Percentiles rank a stretch among this genome's conserved stretches.
phyloP scores from a whole-genome alignment of 2,113 vertebrate genomes.

The Oryzias curvinotus region DNA sequence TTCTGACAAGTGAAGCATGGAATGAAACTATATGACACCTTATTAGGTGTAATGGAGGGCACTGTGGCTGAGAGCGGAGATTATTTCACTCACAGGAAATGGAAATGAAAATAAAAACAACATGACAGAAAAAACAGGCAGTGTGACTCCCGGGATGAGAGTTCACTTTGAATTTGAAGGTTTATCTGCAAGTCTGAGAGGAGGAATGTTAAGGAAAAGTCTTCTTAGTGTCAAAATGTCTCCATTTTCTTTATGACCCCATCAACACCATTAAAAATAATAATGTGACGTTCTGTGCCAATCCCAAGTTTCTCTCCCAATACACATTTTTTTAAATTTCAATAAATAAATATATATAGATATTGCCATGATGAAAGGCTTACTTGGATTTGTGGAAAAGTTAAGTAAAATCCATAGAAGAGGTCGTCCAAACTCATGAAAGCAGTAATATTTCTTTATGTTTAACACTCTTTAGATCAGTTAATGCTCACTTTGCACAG shows the following conservation, averaged over 20 bases:
- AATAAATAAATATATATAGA: too few relatives aligned
- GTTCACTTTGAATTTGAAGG: constrained; percentile 26
- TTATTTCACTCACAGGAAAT: constrained; percentile 59
- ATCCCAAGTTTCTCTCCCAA: neutral
- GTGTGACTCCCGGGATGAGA: constrained; percentile 26
- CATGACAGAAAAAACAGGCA: constrained; percentile 26
- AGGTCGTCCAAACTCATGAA: too few relatives aligned
- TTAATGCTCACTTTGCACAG: too few relatives aligned
- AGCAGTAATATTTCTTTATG: too few relatives aligned
- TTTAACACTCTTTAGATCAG: too few relatives aligned
- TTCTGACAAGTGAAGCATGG: constrained; percentile 83
- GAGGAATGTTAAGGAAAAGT: constrained; percentile 8
- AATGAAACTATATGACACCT: constrained; percentile 85
- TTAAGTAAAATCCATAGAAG: too few relatives aligned
- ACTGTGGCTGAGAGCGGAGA: constrained; percentile 56
- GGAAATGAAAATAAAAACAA: constrained; percentile 73
- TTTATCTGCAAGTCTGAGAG: constrained; percentile 5
- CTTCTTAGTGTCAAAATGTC: constrained; percentile 6
- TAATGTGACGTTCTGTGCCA: neutral
- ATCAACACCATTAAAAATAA: neutral
- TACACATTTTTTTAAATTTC: too few relatives aligned
- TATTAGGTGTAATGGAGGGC: constrained; percentile 81
- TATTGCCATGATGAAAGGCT: too few relatives aligned
- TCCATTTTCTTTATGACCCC: neutral
- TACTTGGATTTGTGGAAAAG: too few relatives aligned